Conservation (phyloP, 37 sponge, comb jelly and placozoan genomes). For the Spongilla lacustris region DNA sequence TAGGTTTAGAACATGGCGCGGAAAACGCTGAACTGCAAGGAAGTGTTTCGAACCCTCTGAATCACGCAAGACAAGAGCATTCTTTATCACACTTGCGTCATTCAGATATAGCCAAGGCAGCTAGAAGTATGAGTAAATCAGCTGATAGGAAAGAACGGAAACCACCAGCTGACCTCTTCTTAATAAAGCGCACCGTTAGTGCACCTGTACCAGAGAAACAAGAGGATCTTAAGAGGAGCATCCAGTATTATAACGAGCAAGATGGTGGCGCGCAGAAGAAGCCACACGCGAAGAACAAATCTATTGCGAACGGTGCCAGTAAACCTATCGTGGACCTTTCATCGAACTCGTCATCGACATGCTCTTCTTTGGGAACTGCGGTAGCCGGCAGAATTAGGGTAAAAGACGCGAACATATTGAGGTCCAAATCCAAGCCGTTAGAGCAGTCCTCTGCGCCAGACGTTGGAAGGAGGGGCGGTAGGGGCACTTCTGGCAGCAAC, state of each 20-base stretch:
- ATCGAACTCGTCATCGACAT: neutral
- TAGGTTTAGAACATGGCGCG: neutral
- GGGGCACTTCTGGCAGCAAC: neutral
- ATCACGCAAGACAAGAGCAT: neutral
- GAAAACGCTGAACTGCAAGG: neutral
- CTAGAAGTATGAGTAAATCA: neutral
- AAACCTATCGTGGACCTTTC: neutral
- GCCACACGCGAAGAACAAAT: neutral
- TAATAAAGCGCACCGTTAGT: neutral
- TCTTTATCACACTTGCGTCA: neutral
- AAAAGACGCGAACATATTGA: neutral
- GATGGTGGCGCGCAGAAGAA: neutral
- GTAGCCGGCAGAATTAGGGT: neutral
- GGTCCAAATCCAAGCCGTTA: neutral
- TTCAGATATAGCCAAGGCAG: neutral
- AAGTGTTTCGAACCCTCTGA: neutral
- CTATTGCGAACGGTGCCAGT: neutral
- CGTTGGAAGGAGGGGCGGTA: neutral
- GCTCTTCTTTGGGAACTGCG: neutral
- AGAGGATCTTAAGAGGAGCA: neutral
- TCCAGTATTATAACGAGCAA: neutral
- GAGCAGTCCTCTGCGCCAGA: neutral
- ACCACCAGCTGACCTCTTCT: neutral
- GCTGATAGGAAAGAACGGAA: neutral
- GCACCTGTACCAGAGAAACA: neutral